Evolutionary conservation across 2,888 invertebrate genomes (phyloP), one percentile per base, ranked within the genome.

Genomic region (Netelia fuscicornis): DNA sequence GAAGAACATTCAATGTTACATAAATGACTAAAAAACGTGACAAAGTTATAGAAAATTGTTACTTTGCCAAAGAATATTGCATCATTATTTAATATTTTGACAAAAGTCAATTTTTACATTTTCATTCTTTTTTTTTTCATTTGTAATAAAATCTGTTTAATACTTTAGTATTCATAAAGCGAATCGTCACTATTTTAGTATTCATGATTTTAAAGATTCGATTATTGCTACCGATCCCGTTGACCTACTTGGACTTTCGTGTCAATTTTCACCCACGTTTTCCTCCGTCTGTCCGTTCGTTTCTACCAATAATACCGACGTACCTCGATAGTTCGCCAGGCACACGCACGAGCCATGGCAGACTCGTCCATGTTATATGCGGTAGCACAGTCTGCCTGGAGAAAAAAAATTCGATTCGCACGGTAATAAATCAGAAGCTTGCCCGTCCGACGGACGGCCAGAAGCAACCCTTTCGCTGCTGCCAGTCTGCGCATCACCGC

Each of bases 371-470:
- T 71, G 60, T 81, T 74, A 11, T 74, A 79, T 68, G 67, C 70
- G 80, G 76, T 79, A 74, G 75, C 58, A 13, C 67, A 56, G 81
- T 84, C 60, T 72, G 74, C 54, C 56, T 74, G 85, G 81, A 54
- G 37, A 77, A 78, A 90, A 90, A 91, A 91, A 91, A 90, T 91
- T 91, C 89, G 90, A 92, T 92, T 92, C 89, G 90, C 90, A 89
- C 52, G 86, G 89, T 84, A 91, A 92, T 93, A 92, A 92, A 93
- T 93, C 93, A 92, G 87, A 71, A 65, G 74, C 72, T 83, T 67
- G 78, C 74, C 79, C 30, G 81, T 78, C 82, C 79, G 74, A 75
- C 64, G 58, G 79, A 80, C 79, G 70, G 82, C 37, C 60, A 76
- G 48, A 48, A 48, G 80, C 88, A 92, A 91, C 90, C 90, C 91